phyloP scores from a whole-genome alignment of 1,140 invertebrate genomes.

The Probaryconus sp. region DNA sequence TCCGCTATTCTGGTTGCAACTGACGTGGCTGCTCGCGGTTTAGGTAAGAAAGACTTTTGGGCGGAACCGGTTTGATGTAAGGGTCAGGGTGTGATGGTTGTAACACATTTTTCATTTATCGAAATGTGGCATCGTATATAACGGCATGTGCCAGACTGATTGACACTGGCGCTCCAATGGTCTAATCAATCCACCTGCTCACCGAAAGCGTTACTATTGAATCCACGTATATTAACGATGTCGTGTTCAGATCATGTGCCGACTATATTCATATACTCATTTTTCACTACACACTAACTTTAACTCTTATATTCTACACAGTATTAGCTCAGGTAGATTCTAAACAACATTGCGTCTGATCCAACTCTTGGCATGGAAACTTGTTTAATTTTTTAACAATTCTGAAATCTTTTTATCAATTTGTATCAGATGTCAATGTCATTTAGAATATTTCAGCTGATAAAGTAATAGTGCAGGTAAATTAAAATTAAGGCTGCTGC shows the following conservation, averaged over 20 bases:
- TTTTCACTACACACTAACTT: not conserved
- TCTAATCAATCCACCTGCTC: constrained; percentile 36
- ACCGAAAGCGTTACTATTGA: not conserved
- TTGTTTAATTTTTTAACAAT: not conserved
- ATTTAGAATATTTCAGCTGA: constrained; percentile 69
- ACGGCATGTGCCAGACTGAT: constrained; percentile 79
- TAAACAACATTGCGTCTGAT: constrained; percentile 13
- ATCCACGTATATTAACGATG: constrained; percentile 1
- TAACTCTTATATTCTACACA: constrained; percentile 4
- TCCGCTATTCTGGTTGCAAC: constrained; percentile 89
- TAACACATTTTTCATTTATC: constrained; percentile 66
- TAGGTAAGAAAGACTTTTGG: constrained; percentile 83
- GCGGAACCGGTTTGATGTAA: constrained; percentile 73
- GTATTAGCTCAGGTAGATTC: constrained; percentile 65
- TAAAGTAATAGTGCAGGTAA: constrained; percentile 40
- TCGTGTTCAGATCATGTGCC: constrained; percentile 7
- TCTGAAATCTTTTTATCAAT: not conserved
- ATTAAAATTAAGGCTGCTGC: constrained; percentile 62
- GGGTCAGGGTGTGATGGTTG: constrained; percentile 79
- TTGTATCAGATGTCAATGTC: constrained; percentile 40
- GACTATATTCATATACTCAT: constrained; percentile 13
- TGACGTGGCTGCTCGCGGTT: constrained; percentile 90
- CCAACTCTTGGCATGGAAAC: not conserved
- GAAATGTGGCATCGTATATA: constrained; percentile 77
- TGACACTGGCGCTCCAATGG: constrained; percentile 69